These are phyloP conservation scores for Linnaemya vulpina DNA, from an alignment of 2,888 invertebrate genomes.

Conservation along the genomic window DNA sequence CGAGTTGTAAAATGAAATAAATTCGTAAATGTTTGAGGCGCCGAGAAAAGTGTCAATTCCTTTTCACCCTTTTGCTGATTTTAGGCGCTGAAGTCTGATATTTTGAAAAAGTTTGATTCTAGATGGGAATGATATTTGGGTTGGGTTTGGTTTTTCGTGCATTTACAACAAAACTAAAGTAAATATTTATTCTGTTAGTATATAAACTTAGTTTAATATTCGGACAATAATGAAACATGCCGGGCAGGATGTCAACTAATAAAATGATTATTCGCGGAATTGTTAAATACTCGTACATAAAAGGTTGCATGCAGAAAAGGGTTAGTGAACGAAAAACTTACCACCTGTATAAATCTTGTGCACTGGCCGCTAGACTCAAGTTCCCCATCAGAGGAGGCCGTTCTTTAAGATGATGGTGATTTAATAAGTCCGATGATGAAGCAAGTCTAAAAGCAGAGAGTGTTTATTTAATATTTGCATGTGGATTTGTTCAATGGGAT, in stretches of 20 bases:
- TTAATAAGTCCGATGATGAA: slow-evolving; percentile 86
- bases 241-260: slow-evolving; percentile 18
- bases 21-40: no score
- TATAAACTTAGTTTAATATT: neutral
- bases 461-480: neutral
- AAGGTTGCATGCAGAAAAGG: slow-evolving; percentile 29
- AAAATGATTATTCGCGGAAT: neutral
- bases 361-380: slow-evolving; percentile 83
- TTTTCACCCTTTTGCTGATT: no score
- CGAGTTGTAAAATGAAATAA: no score
- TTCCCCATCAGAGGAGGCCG: slow-evolving; percentile 84
- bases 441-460: slow-evolving; percentile 83
- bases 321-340: slow-evolving; percentile 78
- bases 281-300: neutral
- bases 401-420: slow-evolving; percentile 84
- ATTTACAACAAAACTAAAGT: neutral
- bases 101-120: neutral
- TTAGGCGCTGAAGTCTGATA: no score
- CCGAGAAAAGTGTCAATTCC: no score
- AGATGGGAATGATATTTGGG: neutral
- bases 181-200: neutral
- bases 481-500: neutral
- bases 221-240: slow-evolving; percentile 31
- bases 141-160: neutral
- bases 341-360: slow-evolving; percentile 84